These are phyloP conservation scores for Cremastobaeus sp. DNA, from an alignment of 2,888 invertebrate species.

Conservation along the genomic window DNA sequence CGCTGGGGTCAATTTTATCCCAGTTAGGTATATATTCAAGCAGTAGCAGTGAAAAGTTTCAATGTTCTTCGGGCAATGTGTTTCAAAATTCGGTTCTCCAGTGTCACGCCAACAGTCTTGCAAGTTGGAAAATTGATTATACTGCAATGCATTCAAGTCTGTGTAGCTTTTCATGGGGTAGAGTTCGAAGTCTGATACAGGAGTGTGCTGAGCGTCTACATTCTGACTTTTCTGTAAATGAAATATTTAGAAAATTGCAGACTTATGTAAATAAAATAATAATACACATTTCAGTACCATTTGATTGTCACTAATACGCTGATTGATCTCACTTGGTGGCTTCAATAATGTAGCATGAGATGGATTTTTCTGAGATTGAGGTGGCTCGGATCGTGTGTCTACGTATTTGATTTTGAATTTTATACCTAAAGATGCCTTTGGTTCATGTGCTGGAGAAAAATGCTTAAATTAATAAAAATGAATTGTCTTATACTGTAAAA, in stretches of 20 bases:
- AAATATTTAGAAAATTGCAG: too few species aligned
- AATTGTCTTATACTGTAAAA: too few species aligned
- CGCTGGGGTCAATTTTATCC: conserved; percentile 66
- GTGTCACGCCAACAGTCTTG: background rate
- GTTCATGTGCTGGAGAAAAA: conserved; percentile 55
- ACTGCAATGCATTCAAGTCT: conserved; percentile 1
- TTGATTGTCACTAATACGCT: conserved; percentile 1
- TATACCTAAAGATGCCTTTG: conserved; percentile 79
- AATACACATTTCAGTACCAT: conserved; percentile 17
- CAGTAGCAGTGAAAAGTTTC: conserved; percentile 72
- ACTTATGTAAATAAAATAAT: too few species aligned
- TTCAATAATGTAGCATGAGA: background rate
- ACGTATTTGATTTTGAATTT: conserved; percentile 79
- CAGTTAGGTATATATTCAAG: conserved; percentile 67
- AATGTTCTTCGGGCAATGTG: conserved; percentile 60
- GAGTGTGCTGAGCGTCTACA: conserved; percentile 68
- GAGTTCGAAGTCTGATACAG: conserved; percentile 67
- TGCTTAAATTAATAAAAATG: conserved; percentile 7
- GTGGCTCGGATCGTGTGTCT: conserved; percentile 61
- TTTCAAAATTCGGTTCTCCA: conserved; percentile 17
- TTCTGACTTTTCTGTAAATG: conserved; percentile 62
- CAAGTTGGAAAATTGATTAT: conserved; percentile 15
- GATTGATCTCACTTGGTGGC: conserved; percentile 4
- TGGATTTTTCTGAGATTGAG: conserved; percentile 42
- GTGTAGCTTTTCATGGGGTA: conserved; percentile 41